phyloP scores from a whole-genome alignment of 2,888 invertebrate species.

The Didymodactylos carnosus region DNA sequence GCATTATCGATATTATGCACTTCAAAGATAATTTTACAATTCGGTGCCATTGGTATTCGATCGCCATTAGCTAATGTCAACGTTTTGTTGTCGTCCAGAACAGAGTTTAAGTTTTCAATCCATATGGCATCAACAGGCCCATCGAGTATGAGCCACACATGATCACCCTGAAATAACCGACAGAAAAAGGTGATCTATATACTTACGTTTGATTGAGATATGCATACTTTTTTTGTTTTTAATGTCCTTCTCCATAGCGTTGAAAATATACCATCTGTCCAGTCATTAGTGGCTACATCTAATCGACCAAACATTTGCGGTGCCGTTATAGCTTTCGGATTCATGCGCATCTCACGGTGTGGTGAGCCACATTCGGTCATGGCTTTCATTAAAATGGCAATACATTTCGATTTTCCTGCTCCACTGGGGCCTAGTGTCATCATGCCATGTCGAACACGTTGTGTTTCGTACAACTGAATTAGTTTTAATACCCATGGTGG shows the following conservation, averaged over 20 bases:
- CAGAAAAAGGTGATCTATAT: background rate
- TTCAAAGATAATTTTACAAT: constrained; percentile 34
- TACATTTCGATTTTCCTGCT: constrained; percentile 20
- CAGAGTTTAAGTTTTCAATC: constrained; percentile 37
- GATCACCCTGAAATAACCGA: constrained; percentile 30
- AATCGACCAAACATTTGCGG: constrained; percentile 91
- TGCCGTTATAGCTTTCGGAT: constrained; percentile 91
- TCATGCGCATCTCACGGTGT: constrained; percentile 91
- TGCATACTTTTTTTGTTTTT: constrained; percentile 50
- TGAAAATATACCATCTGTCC: constrained; percentile 95
- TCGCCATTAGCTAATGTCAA: constrained; percentile 36
- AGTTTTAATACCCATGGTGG: constrained; percentile 84
- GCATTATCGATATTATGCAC: constrained; percentile 37
- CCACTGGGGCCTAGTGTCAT: constrained; percentile 35
- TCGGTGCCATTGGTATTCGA: constrained; percentile 36
- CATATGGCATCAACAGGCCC: constrained; percentile 37
- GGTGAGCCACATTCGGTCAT: constrained; percentile 61
- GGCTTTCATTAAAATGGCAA: constrained; percentile 53
- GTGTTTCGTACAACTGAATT: constrained; percentile 50
- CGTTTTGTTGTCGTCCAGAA: constrained; percentile 37
- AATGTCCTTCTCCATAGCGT: constrained; percentile 85
- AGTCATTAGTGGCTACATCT: constrained; percentile 89
- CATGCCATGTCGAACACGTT: constrained; percentile 35
- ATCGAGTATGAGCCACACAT: constrained; percentile 34
- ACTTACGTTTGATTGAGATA: too few relatives aligned